Evolutionary conservation across 2,113 vertebrate genomes (phyloP).

Genomic region (Callorhinus ursinus): DNA sequence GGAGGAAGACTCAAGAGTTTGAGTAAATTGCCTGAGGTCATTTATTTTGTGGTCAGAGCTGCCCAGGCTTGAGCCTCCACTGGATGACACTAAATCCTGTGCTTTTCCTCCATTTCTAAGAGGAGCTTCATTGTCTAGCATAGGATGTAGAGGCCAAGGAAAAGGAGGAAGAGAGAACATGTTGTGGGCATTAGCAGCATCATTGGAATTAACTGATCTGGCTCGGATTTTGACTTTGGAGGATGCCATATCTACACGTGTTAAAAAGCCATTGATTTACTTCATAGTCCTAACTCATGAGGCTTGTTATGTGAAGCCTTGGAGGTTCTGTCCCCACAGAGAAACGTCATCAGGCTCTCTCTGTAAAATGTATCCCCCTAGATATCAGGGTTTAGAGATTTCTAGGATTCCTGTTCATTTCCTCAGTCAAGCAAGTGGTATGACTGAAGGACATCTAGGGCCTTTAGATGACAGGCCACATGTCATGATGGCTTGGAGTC

Average conservation of each 20-base stretch:
- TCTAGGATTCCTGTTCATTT: not conserved
- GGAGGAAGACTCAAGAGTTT: not conserved
- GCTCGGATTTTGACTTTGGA: not conserved
- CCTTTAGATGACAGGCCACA: not conserved
- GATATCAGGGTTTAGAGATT: not conserved
- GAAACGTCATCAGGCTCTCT: not conserved
- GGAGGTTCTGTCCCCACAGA: not conserved
- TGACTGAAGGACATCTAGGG: not conserved
- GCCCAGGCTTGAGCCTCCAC: not conserved
- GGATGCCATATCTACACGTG: rapidly evolving
- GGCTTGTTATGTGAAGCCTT: not conserved
- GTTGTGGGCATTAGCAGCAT: not conserved
- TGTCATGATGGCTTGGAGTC: not conserved
- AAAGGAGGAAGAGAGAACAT: not conserved
- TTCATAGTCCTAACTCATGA: not conserved
- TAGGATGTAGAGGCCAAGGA: not conserved
- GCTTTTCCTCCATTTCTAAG: not conserved
- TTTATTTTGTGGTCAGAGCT: not conserved
- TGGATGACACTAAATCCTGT: rapidly evolving
- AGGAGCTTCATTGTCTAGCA: not conserved
- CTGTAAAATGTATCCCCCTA: not conserved
- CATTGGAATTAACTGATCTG: not conserved
- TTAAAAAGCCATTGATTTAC: not conserved
- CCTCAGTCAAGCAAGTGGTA: not conserved
- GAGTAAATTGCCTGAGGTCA: not conserved